Conservation (phyloP, 30 jellyfish, hydroid and myxozoan genomes). For the Aurelia aurita complex sp. Pacific region DNA sequence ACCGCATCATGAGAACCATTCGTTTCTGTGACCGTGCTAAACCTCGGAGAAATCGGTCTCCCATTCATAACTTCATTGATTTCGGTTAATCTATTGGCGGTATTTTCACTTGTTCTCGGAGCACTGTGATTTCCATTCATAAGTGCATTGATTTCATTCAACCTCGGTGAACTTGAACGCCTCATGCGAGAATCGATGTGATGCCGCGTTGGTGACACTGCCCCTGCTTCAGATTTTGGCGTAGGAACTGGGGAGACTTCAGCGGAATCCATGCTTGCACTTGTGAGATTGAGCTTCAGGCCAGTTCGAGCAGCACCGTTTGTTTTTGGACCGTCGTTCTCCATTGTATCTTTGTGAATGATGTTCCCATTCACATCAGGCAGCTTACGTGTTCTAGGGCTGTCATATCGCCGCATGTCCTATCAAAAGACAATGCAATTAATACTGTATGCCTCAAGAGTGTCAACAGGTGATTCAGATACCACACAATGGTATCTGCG, state of each 20-base stretch:
- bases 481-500: background rate
- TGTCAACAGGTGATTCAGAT: background rate
- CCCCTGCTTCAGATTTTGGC: slow-evolving; percentile 4
- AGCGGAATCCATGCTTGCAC: slow-evolving; percentile 24
- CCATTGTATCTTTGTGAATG: slow-evolving; percentile 27
- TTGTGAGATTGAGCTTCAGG: slow-evolving; percentile 28
- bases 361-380: slow-evolving; percentile 46
- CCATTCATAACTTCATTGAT: background rate
- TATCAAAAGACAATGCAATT: slow-evolving; percentile 1
- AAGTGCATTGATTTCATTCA: slow-evolving; percentile 29
- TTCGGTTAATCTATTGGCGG: background rate
- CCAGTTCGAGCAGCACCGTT: slow-evolving; percentile 1
- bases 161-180: slow-evolving; percentile 40
- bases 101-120: no score
- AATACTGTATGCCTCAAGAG: background rate
- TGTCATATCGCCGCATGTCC: slow-evolving; percentile 64
- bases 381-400: slow-evolving; percentile 33
- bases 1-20: background rate
- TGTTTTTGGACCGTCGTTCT: slow-evolving; percentile 23
- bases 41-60: slow-evolving; percentile 5
- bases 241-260: background rate
- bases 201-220: slow-evolving; percentile 24
- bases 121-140: slow-evolving; percentile 1
- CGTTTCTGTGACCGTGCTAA: background rate
- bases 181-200: background rate